phyloP scores from a whole-genome alignment of 2,113 vertebrate species.

The Pangasianodon gigas region DNA sequence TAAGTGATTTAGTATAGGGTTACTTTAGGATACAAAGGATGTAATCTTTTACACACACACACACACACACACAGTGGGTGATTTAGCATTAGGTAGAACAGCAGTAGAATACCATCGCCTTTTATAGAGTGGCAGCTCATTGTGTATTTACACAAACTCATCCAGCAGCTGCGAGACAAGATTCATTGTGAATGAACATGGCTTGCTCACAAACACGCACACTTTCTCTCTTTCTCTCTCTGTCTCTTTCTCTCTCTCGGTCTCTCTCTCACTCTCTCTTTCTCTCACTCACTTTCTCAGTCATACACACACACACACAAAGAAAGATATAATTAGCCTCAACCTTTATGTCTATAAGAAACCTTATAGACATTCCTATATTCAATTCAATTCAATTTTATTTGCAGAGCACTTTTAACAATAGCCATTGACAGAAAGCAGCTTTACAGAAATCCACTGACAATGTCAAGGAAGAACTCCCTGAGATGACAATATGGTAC shows the following conservation, averaged over 20 bases:
- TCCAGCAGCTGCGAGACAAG: constrained; percentile 50
- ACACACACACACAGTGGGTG: constrained; percentile 42
- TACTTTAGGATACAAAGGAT: constrained; percentile 6
- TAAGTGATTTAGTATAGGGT: background rate
- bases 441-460: background rate
- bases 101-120: constrained; percentile 71
- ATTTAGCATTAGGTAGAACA: constrained; percentile 47
- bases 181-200: constrained; percentile 43
- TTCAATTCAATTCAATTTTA: background rate
- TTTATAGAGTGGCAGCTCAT: constrained; percentile 69
- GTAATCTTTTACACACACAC: constrained; percentile 23
- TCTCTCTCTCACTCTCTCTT: background rate
- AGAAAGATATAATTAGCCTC: background rate
- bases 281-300: background rate
- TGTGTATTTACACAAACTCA: constrained; percentile 53
- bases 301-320: background rate
- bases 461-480: background rate
- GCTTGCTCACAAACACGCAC: constrained; percentile 18
- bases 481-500: background rate
- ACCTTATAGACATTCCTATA: background rate
- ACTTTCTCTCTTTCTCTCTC: constrained; percentile 10
- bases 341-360: background rate
- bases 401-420: background rate
- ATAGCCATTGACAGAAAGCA: background rate
- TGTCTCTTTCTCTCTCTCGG: background rate